Base-by-base conservation (phyloP, 2,888 invertebrate genomes). In the Pandemis cinnamomeana region DNA sequence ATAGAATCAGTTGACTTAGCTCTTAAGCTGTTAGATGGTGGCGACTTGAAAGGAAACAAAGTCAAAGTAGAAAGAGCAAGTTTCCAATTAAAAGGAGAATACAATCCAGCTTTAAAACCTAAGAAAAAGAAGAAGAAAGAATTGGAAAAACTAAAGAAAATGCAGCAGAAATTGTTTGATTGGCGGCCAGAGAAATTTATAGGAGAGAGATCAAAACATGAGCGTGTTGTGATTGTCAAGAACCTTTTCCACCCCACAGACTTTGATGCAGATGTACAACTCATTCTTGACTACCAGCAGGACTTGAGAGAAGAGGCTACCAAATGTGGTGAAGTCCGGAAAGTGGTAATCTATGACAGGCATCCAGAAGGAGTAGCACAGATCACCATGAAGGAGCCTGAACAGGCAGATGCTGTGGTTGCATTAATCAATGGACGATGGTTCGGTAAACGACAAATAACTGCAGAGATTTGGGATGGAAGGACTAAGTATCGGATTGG, bases 1-100 rank as follows among this genome's bases (percentile, higher is more conserved):
- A 97, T 98, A 86, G 99, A 99, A 91, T 99, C 99, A 5, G 99
- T 99, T 1, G 96, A 98, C 48, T 91, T 99, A 82, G 99, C 99
- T 0, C 88, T 99, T 71, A 97, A 98, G 76, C 95, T 99, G 77
- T 91, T 99, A 64, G 99, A 99, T 91, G 99, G 98, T 1, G 96
- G 95, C 80, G 95, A 97, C 76, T 91, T 97, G 7, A 96, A 97
- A 84, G 98, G 97, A 0, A 95, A 97, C 71, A 97, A 96, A 83
- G 94, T 99, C 6, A 96, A 95, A 82, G 99, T 99, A 3, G 98
- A 99, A 91, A 95, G 96, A 81, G 99, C 99, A 5, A 96, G 97
- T 84, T 99, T 99, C 87, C 96, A 98, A 89, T 95, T 99, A 95
- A 99, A 99, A 90, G 99, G 99, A 13, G 95, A 95, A 63, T 99